Evolutionary conservation across 2,888 invertebrate species (phyloP), one percentile per base, ranked within the genome.

Genomic region (Bedellia somnulentella): DNA sequence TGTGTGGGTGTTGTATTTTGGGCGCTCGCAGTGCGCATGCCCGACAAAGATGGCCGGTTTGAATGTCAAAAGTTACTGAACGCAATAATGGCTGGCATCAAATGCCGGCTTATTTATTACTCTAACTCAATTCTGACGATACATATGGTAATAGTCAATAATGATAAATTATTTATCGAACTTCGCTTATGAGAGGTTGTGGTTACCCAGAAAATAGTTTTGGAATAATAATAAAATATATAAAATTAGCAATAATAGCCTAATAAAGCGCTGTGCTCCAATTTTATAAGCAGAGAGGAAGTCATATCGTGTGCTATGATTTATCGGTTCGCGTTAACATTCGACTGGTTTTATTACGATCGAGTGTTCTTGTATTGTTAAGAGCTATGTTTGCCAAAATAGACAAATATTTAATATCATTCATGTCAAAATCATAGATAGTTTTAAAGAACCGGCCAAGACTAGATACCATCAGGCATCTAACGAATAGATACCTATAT

Each of bases 121-220:
- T 15, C 22, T 22, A 10, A 46, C 47, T 42, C 45, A 43, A 36
- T 42, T 59, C 12, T 16, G 17, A 60, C 57, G 58, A 53, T 57
- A 62, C 68, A 66, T 66, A 64, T 64, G 59, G 47, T 60, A 58
- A 62, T 66, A 63, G 70, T 71, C 68, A 70, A 68, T 68, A 66
- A 64, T 62, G n/a, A n/a, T n/a, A n/a, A n/a, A n/a, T n/a, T n/a
- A n/a, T n/a, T 18, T 67, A 63, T 68, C 70, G 59, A 63, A 73
- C 70, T 70, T 73, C 71, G 71, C 73, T 75, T 75, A 75, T 73
- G 73, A 73, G 73, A 61, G 73, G 75, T 73, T 73, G 75, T 75
- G 75, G 66, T 71, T 62, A 68, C 62, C 68, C 70, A 63, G 62
- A 70, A 64, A 5, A 70, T 71, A 70, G 68, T 64, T 73, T 62